A percentile compares a stretch with the other conserved stretches of the same genome.
These are phyloP conservation scores for Macrostomum lignano DNA, from an alignment of 1,140 invertebrate genomes.

Conservation along the genomic window DNA sequence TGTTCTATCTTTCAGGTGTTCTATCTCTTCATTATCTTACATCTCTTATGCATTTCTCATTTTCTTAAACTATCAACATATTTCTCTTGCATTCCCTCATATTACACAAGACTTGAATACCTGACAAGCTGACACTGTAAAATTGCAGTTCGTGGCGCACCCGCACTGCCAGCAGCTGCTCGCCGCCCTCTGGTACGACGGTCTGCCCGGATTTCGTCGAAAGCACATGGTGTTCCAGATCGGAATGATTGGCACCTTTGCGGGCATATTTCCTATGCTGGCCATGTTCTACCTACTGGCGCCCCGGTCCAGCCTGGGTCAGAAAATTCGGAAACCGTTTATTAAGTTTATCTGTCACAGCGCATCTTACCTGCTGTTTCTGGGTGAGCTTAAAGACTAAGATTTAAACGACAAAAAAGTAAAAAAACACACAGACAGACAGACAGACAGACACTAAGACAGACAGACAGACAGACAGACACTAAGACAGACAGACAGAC, in stretches of 20 bases:
- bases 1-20: too few relatives aligned
- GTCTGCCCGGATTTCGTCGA: constrained; percentile 68
- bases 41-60: too few relatives aligned
- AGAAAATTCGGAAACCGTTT: constrained; percentile 62
- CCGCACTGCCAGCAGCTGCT: constrained; percentile 89
- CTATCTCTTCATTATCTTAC: too few relatives aligned
- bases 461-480: too few relatives aligned
- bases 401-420: too few relatives aligned
- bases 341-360: constrained; percentile 75
- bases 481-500: too few relatives aligned
- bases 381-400: constrained; percentile 29
- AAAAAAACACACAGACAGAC: too few relatives aligned
- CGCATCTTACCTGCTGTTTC: constrained; percentile 55
- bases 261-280: constrained; percentile 66
- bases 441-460: too few relatives aligned
- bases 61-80: too few relatives aligned
- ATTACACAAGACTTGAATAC: too few relatives aligned
- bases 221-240: constrained; percentile 55
- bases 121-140: too few relatives aligned
- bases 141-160: constrained; percentile 79
- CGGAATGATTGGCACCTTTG: constrained; percentile 66
- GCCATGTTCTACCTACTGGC: constrained; percentile 68
- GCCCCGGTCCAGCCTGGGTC: constrained; percentile 53
- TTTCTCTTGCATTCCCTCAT: too few relatives aligned
- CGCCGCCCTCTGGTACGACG: constrained; percentile 93